These are phyloP conservation scores for human DNA, from an alignment of 2,113 vertebrate species.

Conservation along the genomic window GRCh38 chr1:163980001-163980500, in stretches of 20 bases:
- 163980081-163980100: not conserved
- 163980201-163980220: not conserved
- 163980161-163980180: not conserved
- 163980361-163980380: not conserved
- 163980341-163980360: not conserved
- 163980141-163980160: not conserved
- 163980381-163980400: not conserved
- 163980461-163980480: not conserved
- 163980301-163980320: not conserved
- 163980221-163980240: not conserved
- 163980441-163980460: not conserved
- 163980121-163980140: not conserved
- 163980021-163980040: not conserved
- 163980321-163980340: accelerated
- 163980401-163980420: not conserved
- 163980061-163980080: not conserved
- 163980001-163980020: not conserved
- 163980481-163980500: not conserved
- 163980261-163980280: not conserved
- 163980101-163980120: not conserved
- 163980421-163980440: not conserved
- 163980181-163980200: not conserved
- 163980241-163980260: not conserved
- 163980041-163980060: not conserved
- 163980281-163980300: not conserved